A percentile compares a stretch with the other conserved stretches of the same genome.
phyloP scores from a whole-genome alignment of 2,113 vertebrate genomes.

The Zosterops lateralis region DNA sequence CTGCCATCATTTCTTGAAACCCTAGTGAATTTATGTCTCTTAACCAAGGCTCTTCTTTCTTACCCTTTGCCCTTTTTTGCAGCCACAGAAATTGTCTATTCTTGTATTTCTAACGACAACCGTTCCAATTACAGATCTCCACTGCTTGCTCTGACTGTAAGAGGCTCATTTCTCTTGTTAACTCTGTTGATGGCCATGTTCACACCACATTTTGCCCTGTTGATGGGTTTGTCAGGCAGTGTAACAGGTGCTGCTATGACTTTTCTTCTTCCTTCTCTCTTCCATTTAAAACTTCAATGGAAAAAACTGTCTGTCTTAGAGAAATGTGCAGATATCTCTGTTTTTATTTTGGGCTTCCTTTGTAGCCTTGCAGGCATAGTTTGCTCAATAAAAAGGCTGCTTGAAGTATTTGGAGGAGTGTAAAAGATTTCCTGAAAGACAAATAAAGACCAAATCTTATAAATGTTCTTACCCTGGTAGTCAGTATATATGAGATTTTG shows the following conservation, averaged over 20 bases:
- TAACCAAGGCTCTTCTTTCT: slow-evolving; percentile 79
- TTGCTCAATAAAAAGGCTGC: slow-evolving; percentile 76
- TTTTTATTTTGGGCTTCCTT: slow-evolving; percentile 75
- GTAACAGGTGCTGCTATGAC: slow-evolving; percentile 77
- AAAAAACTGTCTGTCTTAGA: slow-evolving; percentile 56
- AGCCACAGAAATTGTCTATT: slow-evolving; percentile 74
- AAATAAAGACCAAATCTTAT: neutral
- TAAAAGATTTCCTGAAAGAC: neutral
- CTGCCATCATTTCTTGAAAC: slow-evolving; percentile 75
- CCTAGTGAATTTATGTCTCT: slow-evolving; percentile 77
- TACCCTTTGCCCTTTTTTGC: slow-evolving; percentile 82
- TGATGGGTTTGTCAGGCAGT: slow-evolving; percentile 82
- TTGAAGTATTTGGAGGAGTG: slow-evolving; percentile 49
- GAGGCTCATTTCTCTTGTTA: slow-evolving; percentile 71
- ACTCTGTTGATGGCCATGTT: slow-evolving; percentile 75
- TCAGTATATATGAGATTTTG: neutral
- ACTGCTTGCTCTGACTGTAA: slow-evolving; percentile 49
- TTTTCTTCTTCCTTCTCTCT: slow-evolving; percentile 79
- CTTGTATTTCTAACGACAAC: slow-evolving; percentile 50
- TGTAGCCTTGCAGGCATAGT: slow-evolving; percentile 76
- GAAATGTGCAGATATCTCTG: slow-evolving; percentile 69
- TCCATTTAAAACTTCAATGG: slow-evolving; percentile 81
- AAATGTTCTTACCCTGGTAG: neutral
- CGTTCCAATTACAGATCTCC: neutral
- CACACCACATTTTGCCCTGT: slow-evolving; percentile 76